Base-by-base conservation (phyloP, 2,113 vertebrate species). In the Melanocharis versteri region DNA sequence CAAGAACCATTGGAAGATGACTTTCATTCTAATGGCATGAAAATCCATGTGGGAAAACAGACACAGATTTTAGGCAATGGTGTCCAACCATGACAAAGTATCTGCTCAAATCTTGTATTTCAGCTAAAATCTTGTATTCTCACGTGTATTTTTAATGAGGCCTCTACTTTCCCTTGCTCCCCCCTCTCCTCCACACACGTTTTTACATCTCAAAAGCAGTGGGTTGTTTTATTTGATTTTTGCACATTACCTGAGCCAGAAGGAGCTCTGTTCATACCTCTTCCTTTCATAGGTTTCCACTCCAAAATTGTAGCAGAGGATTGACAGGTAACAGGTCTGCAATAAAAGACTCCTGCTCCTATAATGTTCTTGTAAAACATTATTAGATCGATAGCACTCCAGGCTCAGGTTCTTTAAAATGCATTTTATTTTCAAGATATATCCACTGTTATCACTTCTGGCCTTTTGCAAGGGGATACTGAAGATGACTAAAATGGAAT, bases 271-370 rank as follows among this genome's bases (percentile, higher is more conserved):
- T 75, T 99, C 98, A 93, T 98, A 98, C 62, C 96, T 98, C 96
- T 97, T 98, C 83, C 93, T 10, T 91, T 98, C 97, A 83, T 98
- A 98, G 13, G 97, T 96, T 73, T 99, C 98, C 66, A 99, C 87
- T 92, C 99, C 99, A 96, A 99, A 99, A 96, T 99, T 99, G 95
- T 99, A 99, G 94, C 99, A 99, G 92, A 99, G 97, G 44, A 98
- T 76, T 68, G 98, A 98, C 79, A 99, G 97, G 96, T 99, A 99
- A n/a, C 92, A 97, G 54, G 97, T 96, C 99, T 99, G 97, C 42
- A 98, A 90, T 33, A 89, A 90, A 96, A 85, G 56, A 86, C 26
- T 48, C 8, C 8, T 69, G 88, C 13, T 95, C 73, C 76, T 47
- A 37, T 44, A 37, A 83, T 18, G 56, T 56, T 81, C 70, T 94